These are phyloP conservation scores for Pseudomyrmex sp. DNA, from an alignment of 1,140 invertebrate species.

Conservation along the genomic window DNA sequence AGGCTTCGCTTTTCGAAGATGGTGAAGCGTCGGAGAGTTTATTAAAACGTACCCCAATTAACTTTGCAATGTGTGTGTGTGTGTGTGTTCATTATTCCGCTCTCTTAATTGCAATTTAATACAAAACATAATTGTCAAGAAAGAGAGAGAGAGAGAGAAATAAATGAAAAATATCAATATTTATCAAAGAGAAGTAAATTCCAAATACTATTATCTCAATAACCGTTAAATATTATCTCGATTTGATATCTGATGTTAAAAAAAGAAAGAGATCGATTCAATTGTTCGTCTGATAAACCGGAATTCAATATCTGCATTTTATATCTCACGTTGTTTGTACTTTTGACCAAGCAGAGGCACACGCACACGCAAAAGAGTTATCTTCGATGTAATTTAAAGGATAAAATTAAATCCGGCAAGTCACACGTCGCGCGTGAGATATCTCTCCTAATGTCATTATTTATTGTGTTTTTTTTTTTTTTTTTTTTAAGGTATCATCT, in stretches of 20 bases:
- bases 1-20: constrained; percentile 41
- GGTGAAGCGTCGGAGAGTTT: constrained; percentile 49
- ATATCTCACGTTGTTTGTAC: too few species aligned
- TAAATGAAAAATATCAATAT: too few species aligned
- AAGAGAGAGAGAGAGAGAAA: background rate
- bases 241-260: too few species aligned
- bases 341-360: too few species aligned
- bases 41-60: constrained; percentile 38
- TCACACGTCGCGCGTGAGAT: background rate
- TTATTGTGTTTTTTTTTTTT: background rate
- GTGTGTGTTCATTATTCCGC: background rate
- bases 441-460: background rate
- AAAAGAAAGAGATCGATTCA: too few species aligned
- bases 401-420: constrained; percentile 10
- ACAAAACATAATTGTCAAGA: constrained; percentile 36
- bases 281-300: too few species aligned
- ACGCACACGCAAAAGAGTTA: too few species aligned
- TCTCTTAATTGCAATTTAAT: constrained; percentile 10
- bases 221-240: too few species aligned
- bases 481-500: background rate
- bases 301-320: too few species aligned
- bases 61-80: constrained; percentile 17
- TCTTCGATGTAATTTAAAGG: constrained; percentile 3
- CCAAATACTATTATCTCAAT: too few species aligned
- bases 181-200: too few species aligned